A percentile compares a stretch with the other conserved stretches of the same genome.
These are phyloP conservation scores for Anas georgica DNA, from an alignment of 2,797 vertebrate species.

Conservation along the genomic window DNA sequence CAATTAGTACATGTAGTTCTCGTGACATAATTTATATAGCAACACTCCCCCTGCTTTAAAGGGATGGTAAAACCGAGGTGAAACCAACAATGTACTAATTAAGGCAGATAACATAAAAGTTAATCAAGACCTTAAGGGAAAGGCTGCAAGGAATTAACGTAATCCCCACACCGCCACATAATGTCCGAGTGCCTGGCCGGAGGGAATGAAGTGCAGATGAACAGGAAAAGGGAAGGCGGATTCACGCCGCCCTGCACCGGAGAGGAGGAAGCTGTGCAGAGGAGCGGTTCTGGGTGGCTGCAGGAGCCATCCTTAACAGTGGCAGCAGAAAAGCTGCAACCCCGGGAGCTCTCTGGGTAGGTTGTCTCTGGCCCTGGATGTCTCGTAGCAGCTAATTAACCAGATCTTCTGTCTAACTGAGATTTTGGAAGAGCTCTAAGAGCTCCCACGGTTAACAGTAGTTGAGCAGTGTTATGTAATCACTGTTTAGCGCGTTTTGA, in stretches of 20 bases:
- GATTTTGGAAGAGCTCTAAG: background rate
- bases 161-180: background rate
- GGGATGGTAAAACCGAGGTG: background rate
- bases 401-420: background rate
- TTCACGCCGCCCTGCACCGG: background rate
- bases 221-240: background rate
- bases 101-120: background rate
- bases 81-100: background rate
- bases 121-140: background rate
- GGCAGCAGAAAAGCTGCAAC: background rate
- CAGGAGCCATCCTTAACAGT: background rate
- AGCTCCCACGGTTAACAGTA: background rate
- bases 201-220: background rate
- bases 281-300: background rate
- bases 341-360: background rate
- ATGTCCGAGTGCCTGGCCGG: background rate
- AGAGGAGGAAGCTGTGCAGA: background rate
- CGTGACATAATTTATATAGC: background rate
- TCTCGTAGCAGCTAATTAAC: background rate
- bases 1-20: background rate
- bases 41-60: background rate
- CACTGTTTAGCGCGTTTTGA: fast-evolving
- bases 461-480: background rate
- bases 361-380: background rate
- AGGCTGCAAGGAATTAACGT: background rate